Evolutionary conservation across 2,888 invertebrate species (phyloP).

Genomic region (Syrphus vitripennis): DNA sequence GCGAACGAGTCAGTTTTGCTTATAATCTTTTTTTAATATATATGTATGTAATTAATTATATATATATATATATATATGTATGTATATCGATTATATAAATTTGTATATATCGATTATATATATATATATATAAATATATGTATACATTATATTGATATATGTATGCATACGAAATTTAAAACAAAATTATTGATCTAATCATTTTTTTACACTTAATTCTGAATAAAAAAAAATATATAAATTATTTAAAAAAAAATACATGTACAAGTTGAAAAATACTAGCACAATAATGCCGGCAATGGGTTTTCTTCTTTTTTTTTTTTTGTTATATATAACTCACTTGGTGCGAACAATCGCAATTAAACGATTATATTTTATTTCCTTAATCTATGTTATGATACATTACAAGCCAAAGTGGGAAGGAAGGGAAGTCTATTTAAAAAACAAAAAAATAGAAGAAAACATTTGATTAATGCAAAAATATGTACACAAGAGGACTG

Average conservation of each 20-base stretch:
- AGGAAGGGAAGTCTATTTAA: constrained; percentile 11
- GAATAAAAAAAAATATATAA: constrained; percentile 18
- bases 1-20: constrained; percentile 11
- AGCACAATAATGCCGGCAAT: neutral
- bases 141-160: constrained; percentile 23
- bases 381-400: constrained; percentile 39
- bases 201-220: constrained; percentile 21
- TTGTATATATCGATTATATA: neutral
- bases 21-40: constrained; percentile 11
- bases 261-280: constrained; percentile 14
- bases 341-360: neutral
- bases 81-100: too few species aligned
- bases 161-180: constrained; percentile 25
- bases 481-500: constrained; percentile 48
- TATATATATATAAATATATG: constrained; percentile 18
- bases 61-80: constrained; percentile 17
- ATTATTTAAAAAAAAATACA: constrained; percentile 28
- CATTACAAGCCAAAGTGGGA: neutral
- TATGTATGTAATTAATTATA: constrained; percentile 13
- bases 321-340: neutral
- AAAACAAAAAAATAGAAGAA: constrained; percentile 17
- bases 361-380: constrained; percentile 9
- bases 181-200: constrained; percentile 46
- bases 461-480: constrained; percentile 11
- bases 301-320: neutral